A percentile compares a stretch with the other conserved stretches of the same genome.
phyloP scores from a whole-genome alignment of 2,888 invertebrate genomes.

The Hyppa rectilinea region DNA sequence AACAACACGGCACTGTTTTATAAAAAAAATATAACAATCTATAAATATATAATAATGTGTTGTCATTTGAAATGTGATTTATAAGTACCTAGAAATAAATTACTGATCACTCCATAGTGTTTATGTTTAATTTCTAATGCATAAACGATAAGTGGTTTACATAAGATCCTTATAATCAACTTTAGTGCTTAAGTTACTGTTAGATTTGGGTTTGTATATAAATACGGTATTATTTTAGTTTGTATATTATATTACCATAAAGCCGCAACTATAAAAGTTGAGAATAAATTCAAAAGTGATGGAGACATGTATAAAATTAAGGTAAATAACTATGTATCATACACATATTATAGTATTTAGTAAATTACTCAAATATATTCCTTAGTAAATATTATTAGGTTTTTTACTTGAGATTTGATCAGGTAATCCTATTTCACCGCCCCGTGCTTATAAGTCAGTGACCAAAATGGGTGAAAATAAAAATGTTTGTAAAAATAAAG shows the following conservation, averaged over 20 bases:
- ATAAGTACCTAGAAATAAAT: constrained; percentile 51
- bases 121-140: constrained; percentile 43
- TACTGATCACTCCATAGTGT: constrained; percentile 41
- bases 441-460: not conserved
- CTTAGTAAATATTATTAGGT: constrained; percentile 72
- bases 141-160: constrained; percentile 44
- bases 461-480: not conserved
- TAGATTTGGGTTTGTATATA: constrained; percentile 73
- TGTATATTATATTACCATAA: constrained; percentile 67
- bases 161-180: constrained; percentile 53
- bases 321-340: constrained; percentile 79
- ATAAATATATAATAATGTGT: constrained; percentile 40
- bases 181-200: constrained; percentile 58
- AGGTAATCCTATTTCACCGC: not conserved
- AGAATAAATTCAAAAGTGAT: constrained; percentile 71
- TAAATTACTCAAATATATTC: constrained; percentile 84
- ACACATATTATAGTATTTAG: constrained; percentile 78
- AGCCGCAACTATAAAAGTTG: constrained; percentile 58
- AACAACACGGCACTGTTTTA: constrained; percentile 30
- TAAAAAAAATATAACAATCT: constrained; percentile 31
- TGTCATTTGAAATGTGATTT: constrained; percentile 56
- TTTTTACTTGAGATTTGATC: constrained; percentile 44
- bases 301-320: constrained; percentile 78
- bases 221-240: constrained; percentile 66
- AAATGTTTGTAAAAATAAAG: not conserved